Conservation (phyloP, 1,140 invertebrate species). For the Formica exsecta region DNA sequence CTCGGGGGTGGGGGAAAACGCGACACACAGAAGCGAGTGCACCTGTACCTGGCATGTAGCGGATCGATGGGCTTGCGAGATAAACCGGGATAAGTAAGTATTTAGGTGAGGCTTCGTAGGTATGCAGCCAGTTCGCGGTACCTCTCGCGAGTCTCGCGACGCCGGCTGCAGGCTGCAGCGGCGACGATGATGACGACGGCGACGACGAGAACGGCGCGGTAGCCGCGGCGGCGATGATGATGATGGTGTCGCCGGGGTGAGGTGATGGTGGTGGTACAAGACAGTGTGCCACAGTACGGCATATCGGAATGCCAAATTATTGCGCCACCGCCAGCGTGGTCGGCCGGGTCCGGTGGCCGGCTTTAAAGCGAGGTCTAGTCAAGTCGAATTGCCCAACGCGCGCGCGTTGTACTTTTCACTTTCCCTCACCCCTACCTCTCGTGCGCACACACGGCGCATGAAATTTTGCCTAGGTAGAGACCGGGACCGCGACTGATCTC, state of each 20-base stretch:
- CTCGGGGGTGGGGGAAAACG: background rate
- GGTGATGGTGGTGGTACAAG: constrained; percentile 38
- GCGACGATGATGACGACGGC: background rate
- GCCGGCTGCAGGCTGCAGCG: background rate
- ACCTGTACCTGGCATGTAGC: constrained; percentile 2
- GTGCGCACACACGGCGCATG: constrained; percentile 27
- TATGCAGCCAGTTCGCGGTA: constrained; percentile 52
- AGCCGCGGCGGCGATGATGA: background rate
- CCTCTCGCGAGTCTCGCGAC: background rate
- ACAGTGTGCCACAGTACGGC: constrained; percentile 31
- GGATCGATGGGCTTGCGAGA: constrained; percentile 53
- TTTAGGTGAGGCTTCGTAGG: constrained; percentile 62
- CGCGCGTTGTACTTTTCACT: constrained; percentile 81
- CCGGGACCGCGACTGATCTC: constrained; percentile 39
- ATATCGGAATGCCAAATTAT: constrained; percentile 85
- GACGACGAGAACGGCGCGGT: background rate
- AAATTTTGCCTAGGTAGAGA: constrained; percentile 75
- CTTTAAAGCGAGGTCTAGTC: constrained; percentile 74
- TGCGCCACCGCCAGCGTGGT: constrained; percentile 80
- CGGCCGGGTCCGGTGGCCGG: constrained; percentile 75
- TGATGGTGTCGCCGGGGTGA: constrained; percentile 13
- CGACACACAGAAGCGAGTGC: constrained; percentile 26
- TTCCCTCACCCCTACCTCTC: constrained; percentile 77
- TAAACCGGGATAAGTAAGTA: constrained; percentile 49
- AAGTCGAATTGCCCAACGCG: constrained; percentile 81